These are phyloP conservation scores for Symphodus melops DNA, from an alignment of 2,113 vertebrate species.

Conservation along the genomic window DNA sequence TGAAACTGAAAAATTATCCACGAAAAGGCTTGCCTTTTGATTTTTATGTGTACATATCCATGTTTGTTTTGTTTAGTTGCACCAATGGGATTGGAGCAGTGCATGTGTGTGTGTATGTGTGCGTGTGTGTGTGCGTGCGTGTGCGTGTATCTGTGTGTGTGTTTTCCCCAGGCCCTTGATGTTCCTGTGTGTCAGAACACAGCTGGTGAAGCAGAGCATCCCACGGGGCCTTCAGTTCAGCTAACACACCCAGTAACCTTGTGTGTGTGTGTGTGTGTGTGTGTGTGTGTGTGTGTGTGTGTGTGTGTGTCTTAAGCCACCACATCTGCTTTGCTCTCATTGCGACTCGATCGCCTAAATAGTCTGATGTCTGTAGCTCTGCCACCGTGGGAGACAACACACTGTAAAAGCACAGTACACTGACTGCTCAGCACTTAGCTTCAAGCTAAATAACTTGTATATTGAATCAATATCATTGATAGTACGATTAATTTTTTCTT, in stretches of 20 bases:
- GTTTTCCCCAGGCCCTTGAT: conserved; percentile 65
- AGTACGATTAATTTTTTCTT: no score
- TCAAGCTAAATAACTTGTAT: no score
- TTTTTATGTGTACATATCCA: conserved; percentile 54
- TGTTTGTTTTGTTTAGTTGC: conserved; percentile 53
- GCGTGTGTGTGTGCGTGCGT: no score
- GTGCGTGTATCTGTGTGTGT: conserved; percentile 9
- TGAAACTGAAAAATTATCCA: neutral
- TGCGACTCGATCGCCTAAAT: conserved; percentile 16
- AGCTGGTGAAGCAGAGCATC: conserved; percentile 76
- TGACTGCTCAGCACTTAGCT: no score
- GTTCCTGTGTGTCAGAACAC: conserved; percentile 78
- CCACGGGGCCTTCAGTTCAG: conserved; percentile 54
- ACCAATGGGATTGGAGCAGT: conserved; percentile 18
- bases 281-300: neutral
- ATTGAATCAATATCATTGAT: no score
- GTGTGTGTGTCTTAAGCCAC: conserved; percentile 16
- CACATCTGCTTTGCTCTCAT: conserved; percentile 55
- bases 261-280: conserved; percentile 13
- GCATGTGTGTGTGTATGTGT: no score
- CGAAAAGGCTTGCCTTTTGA: neutral
- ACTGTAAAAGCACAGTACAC: neutral
- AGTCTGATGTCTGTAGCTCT: conserved; percentile 6
- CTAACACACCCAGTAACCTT: conserved; percentile 23
- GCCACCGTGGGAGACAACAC: neutral